Evolutionary conservation across 2,113 vertebrate genomes (phyloP), one percentile per base, ranked within the genome.

Genomic region (Tonatia bakeri): DNA sequence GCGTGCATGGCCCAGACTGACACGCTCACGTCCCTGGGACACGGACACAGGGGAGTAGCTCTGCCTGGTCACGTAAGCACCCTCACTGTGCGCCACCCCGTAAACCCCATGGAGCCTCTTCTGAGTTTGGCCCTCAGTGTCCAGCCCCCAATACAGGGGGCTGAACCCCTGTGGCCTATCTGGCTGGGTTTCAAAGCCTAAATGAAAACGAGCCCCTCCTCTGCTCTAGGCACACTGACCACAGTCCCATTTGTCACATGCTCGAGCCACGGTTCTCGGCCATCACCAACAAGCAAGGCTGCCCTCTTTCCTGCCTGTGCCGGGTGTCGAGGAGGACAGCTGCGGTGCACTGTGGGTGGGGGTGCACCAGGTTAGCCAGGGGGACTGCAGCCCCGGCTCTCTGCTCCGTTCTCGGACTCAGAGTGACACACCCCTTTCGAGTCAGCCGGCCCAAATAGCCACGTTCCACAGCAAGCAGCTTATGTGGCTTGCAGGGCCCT

Each of bases 191-290:
- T 45, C 47, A 47, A 31, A 43, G 14, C n/a, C 20, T 38, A 45
- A 10, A 56, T 45, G 26, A 19, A 24, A 24, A 10, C 2, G 13
- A 24, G 12, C 0, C 38, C 67, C 88, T 33, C 50, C 87, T 90
- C 47, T 52, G 95, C 94, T 92, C 94, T 3, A 31, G 43, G 43
- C 6, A 45, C 2, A 94, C 87, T 43, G 2, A 14, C 82, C 65
- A 88, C 81, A 95, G 94, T 65, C 54, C 59, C 15, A 7, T 86
- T 31, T 91, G 76, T 93, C 96, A 76, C 45, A 59, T n/a, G 96
- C 92, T 97, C 72, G 24, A 94, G 65, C 83, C 65, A 86, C 36
- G 95, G 91, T 91, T 96, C 95, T 91, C 2, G 20, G 97, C 95
- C 96, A 85, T 26, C 6, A 76, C 10, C 92, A 97, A 95, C 94